A percentile compares a stretch with the other conserved stretches of the same genome.
Conservation (phyloP, 2,888 invertebrate genomes). For the Deilephila elpenor region DNA sequence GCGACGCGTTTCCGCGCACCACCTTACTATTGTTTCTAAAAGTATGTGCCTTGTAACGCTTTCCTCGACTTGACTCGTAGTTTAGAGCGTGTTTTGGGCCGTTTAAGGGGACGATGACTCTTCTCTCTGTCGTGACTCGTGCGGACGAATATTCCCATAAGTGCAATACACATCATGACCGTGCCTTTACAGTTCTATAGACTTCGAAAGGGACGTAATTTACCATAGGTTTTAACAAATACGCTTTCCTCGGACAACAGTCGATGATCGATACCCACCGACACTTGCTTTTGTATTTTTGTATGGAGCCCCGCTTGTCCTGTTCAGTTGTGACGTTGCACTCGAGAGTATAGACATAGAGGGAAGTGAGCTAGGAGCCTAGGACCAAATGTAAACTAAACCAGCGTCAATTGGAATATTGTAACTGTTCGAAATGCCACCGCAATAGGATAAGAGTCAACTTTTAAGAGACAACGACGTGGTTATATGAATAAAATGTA, state of each 20-base stretch:
- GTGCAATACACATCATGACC: conserved; percentile 84
- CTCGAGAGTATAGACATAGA: conserved; percentile 53
- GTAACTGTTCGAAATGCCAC: conserved; percentile 61
- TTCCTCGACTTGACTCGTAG: conserved; percentile 81
- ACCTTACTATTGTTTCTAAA: conserved; percentile 81
- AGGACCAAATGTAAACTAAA: conserved; percentile 71
- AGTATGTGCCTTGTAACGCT: conserved; percentile 85
- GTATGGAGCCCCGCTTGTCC: conserved; percentile 69
- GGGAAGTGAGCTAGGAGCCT: conserved; percentile 71
- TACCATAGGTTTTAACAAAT: conserved; percentile 80
- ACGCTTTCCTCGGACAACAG: conserved; percentile 62
- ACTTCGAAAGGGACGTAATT: conserved; percentile 84
- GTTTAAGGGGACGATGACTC: conserved; percentile 76
- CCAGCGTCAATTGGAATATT: conserved; percentile 72
- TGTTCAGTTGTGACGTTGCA: conserved; percentile 50
- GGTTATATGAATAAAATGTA: conserved; percentile 53
- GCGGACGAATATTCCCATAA: conserved; percentile 78
- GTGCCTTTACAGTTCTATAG: conserved; percentile 85
- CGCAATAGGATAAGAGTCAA: conserved; percentile 74
- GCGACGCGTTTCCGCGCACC: conserved; percentile 66
- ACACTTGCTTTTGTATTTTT: conserved; percentile 74
- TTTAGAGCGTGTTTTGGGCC: conserved; percentile 82
- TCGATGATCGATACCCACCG: conserved; percentile 54
- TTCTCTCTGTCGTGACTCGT: conserved; percentile 71
- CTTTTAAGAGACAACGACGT: conserved; percentile 75